A percentile compares a stretch with the other conserved stretches of the same genome.
These are phyloP conservation scores for Hemichromis elongatus DNA, from an alignment of 2,113 vertebrate species.

Conservation along the genomic window DNA sequence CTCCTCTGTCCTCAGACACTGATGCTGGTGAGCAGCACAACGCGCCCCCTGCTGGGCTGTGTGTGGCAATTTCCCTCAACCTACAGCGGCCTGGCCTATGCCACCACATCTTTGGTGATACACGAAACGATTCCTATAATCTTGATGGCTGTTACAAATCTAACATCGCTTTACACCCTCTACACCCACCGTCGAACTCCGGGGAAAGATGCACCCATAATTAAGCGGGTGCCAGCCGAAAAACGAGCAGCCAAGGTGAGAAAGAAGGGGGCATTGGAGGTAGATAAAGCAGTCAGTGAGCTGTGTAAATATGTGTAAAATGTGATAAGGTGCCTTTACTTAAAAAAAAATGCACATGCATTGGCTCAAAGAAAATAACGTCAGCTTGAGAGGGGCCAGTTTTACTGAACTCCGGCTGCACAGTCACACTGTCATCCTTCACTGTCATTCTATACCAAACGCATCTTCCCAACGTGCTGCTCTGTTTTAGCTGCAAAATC, in stretches of 20 bases:
- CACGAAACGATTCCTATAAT: slow-evolving; percentile 74
- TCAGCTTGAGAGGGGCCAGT: not conserved
- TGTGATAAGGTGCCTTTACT: not conserved
- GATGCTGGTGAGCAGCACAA: slow-evolving; percentile 77
- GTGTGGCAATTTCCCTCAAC: slow-evolving; percentile 74
- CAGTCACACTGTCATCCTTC: not conserved
- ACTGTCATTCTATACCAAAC: not conserved
- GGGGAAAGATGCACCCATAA: not conserved
- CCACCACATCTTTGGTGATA: slow-evolving; percentile 75
- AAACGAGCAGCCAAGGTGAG: slow-evolving; percentile 74
- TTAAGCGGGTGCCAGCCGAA: slow-evolving; percentile 70
- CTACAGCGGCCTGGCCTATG: slow-evolving; percentile 64
- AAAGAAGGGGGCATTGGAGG: not conserved
- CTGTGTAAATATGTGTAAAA: not conserved
- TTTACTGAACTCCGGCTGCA: not conserved
- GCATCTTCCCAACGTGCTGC: not conserved
- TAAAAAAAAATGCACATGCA: not conserved
- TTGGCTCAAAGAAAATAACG: not conserved
- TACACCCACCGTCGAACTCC: slow-evolving; percentile 53
- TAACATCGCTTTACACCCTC: slow-evolving; percentile 74
- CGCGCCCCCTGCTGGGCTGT: slow-evolving; percentile 75
- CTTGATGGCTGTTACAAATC: slow-evolving; percentile 73
- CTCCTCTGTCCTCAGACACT: slow-evolving; percentile 50
- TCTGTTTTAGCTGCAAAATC: not conserved
- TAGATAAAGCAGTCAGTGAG: not conserved